phyloP scores from a whole-genome alignment of 2,797 vertebrate genomes.

The Amblyraja radiata region DNA sequence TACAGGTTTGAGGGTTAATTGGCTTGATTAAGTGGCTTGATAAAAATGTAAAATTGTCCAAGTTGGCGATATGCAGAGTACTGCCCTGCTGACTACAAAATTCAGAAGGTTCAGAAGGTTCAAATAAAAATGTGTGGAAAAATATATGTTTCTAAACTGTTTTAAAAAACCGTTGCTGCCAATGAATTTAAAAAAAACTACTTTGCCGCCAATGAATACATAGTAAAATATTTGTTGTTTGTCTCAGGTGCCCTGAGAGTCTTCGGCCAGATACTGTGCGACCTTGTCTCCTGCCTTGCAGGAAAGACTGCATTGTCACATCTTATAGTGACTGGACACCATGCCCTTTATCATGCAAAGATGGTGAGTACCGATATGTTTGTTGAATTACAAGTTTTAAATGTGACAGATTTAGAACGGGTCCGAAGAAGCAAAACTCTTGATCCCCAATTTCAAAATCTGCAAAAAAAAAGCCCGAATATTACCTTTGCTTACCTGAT shows the following conservation, averaged over 20 bases:
- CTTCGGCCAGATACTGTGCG: constrained; percentile 83
- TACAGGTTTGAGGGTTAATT: too few relatives aligned
- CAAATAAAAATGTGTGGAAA: not conserved
- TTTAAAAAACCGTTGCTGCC: not conserved
- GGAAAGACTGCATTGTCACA: constrained; percentile 85
- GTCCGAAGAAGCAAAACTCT: not conserved
- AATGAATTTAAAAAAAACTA: not conserved
- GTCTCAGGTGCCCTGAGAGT: constrained; percentile 81
- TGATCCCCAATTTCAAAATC: not conserved
- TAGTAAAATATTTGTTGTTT: constrained; percentile 34
- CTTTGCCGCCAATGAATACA: not conserved
- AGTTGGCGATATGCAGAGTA: too few relatives aligned
- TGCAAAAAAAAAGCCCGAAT: not conserved
- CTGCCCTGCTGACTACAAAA: too few relatives aligned
- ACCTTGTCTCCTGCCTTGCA: constrained; percentile 82
- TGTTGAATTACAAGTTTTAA: not conserved
- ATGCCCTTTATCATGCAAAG: constrained; percentile 73
- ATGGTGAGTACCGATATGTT: constrained; percentile 59
- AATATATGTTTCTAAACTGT: not conserved
- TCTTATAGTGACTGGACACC: constrained; percentile 85
- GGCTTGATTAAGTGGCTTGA: too few relatives aligned
- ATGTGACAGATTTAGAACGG: not conserved
- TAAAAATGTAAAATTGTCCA: too few relatives aligned
- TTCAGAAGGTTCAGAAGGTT: too few relatives aligned
- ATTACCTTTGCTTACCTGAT: not conserved